Conservation (phyloP, 2,888 invertebrate species). For the Cyclophora albipunctata region DNA sequence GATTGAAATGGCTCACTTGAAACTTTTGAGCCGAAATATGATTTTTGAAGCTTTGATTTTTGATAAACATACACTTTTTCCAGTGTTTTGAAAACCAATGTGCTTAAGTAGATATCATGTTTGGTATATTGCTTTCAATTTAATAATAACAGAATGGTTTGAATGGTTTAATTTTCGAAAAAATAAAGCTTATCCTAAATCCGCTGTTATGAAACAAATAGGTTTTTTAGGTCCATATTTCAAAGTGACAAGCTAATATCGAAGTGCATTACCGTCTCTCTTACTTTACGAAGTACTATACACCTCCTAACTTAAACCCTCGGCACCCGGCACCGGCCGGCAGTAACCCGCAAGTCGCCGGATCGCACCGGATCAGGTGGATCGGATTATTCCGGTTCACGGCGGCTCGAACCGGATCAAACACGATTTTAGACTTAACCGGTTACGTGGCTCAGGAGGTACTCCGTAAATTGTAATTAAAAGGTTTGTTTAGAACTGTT, state of each 20-base stretch:
- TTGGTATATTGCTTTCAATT: too few relatives aligned
- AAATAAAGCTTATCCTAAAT: too few relatives aligned
- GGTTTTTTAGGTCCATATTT: too few relatives aligned
- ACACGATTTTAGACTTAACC: constrained; percentile 67
- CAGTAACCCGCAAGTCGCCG: constrained; percentile 54
- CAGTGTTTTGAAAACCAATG: too few relatives aligned
- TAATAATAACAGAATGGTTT: too few relatives aligned
- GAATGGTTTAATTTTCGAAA: too few relatives aligned
- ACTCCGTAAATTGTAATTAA: constrained; percentile 36
- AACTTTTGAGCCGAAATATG: too few relatives aligned
- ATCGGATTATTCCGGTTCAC: constrained; percentile 66
- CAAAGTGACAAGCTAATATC: too few relatives aligned
- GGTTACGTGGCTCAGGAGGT: constrained; percentile 46
- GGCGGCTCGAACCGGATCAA: constrained; percentile 61
- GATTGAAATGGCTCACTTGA: constrained; percentile 1
- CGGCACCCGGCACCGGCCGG: constrained; percentile 19
- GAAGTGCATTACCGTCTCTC: not conserved
- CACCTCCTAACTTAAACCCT: constrained; percentile 16
- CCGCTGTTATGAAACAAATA: too few relatives aligned
- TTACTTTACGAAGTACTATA: constrained; percentile 1
- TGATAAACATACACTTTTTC: too few relatives aligned
- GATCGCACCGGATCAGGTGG: constrained; percentile 65
- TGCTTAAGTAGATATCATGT: too few relatives aligned
- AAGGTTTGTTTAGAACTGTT: constrained; percentile 16
- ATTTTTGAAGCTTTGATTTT: too few relatives aligned